Conservation (phyloP, 2,113 vertebrate species). For the Lonchura striata region DNA sequence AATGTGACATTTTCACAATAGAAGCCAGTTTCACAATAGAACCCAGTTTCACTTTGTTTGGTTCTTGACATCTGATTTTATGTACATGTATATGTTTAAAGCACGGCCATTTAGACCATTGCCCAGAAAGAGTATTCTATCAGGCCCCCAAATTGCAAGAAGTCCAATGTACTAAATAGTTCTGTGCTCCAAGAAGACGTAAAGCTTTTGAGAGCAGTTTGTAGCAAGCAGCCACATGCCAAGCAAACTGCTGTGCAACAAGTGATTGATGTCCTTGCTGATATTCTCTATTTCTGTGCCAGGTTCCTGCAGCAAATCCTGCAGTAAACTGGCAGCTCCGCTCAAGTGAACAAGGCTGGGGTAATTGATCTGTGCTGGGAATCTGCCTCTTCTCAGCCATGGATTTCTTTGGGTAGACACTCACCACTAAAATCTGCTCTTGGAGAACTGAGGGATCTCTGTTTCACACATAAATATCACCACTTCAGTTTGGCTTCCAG, state of each 20-base stretch:
- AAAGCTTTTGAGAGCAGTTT: neutral
- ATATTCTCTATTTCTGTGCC: neutral
- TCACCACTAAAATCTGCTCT: neutral
- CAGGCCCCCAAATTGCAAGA: neutral
- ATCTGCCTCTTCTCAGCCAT: neutral
- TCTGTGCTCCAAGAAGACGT: neutral
- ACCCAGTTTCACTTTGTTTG: neutral
- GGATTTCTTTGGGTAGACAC: neutral
- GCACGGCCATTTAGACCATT: neutral
- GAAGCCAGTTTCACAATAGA: neutral
- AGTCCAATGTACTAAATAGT: neutral
- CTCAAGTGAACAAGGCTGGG: neutral
- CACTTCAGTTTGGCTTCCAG: neutral
- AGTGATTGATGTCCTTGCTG: neutral
- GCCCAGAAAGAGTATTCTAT: neutral
- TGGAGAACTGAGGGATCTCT: neutral
- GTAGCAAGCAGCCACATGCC: neutral
- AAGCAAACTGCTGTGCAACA: neutral
- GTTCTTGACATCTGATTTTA: neutral
- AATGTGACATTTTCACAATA: neutral
- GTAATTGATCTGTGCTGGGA: neutral
- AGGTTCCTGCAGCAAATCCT: constrained; percentile 12
- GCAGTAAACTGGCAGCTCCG: neutral
- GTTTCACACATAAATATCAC: neutral
- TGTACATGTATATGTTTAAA: accelerated